Percentiles rank a stretch among this genome's conserved stretches.
phyloP scores from a whole-genome alignment of 2,113 vertebrate genomes.

The Oncorhynchus gorbuscha region DNA sequence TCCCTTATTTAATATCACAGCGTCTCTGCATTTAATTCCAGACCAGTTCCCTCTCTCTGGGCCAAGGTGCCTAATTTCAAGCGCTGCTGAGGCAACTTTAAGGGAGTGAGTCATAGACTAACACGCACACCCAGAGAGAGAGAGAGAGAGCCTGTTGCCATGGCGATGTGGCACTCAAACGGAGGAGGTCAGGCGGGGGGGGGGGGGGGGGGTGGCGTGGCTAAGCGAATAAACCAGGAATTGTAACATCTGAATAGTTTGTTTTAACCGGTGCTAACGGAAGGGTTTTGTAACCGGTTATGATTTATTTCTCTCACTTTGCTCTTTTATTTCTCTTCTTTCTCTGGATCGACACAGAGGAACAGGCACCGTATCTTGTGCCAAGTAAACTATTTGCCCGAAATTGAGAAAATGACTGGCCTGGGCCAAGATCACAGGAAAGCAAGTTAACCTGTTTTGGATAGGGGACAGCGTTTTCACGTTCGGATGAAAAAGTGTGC shows the following conservation, averaged over 20 bases:
- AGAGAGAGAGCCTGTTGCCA: too few relatives aligned
- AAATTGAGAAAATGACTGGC: too few relatives aligned
- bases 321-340: background rate
- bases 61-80: constrained; percentile 54
- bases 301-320: constrained; percentile 22
- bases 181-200: background rate
- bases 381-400: too few relatives aligned
- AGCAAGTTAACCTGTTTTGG: too few relatives aligned
- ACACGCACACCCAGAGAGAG: background rate
- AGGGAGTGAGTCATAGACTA: constrained; percentile 58
- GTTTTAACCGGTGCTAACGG: constrained; percentile 38
- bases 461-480: too few relatives aligned
- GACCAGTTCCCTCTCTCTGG: constrained; percentile 32
- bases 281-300: constrained; percentile 20
- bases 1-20: constrained; percentile 1
- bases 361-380: constrained; percentile 9
- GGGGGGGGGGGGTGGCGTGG: constrained; percentile 33
- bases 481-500: too few relatives aligned
- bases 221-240: constrained; percentile 59
- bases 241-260: constrained; percentile 56
- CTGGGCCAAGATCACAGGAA: too few relatives aligned
- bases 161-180: too few relatives aligned
- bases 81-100: constrained; percentile 57
- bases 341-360: too few relatives aligned
- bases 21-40: constrained; percentile 28